Evolutionary conservation across 2,888 invertebrate species (phyloP), one percentile per base, ranked within the genome.

Genomic region (Mactromeris polynyma): DNA sequence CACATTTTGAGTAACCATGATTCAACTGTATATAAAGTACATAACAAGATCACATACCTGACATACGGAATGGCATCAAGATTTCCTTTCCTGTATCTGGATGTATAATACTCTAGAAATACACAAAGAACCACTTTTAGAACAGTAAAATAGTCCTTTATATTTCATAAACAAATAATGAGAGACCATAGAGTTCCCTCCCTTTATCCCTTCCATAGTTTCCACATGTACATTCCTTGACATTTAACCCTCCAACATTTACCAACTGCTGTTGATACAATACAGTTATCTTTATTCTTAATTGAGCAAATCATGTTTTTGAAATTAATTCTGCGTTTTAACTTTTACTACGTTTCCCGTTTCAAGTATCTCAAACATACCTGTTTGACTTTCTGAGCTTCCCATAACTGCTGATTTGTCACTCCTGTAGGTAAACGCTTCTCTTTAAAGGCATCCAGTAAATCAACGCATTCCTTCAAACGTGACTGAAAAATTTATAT

Each of bases 21-120:
- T n/a, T n/a, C n/a, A n/a, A n/a, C n/a, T n/a, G n/a, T n/a, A n/a
- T n/a, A n/a, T n/a, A n/a, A n/a, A n/a, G n/a, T n/a, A n/a, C n/a
- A n/a, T n/a, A n/a, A 17, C 36, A 73, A 19, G 31, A 26, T 79
- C 42, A 26, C 79, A 3, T 83, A 96, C 97, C 97, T 90, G 97
- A 97, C 97, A 97, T 97, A 89, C 97, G 94, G 92, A 97, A 97
- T 17, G 97, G 97, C 96, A 97, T 97, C 69, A 97, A 96, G 3
- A 97, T 96, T 92, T 97, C 97, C 89, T 97, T 96, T 3, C 97
- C 97, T 0, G 97, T 97, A 90, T 97, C 97, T 73, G 97, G 97
- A 93, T 97, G 97, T 54, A 97, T 95, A 46, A 96, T 97, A 14
- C 97, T 96, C 97, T 95, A 85, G 36, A 90, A 88, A 64, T 64